Conservation (phyloP, 1,140 invertebrate genomes). For the Platorchestia sp. region DNA sequence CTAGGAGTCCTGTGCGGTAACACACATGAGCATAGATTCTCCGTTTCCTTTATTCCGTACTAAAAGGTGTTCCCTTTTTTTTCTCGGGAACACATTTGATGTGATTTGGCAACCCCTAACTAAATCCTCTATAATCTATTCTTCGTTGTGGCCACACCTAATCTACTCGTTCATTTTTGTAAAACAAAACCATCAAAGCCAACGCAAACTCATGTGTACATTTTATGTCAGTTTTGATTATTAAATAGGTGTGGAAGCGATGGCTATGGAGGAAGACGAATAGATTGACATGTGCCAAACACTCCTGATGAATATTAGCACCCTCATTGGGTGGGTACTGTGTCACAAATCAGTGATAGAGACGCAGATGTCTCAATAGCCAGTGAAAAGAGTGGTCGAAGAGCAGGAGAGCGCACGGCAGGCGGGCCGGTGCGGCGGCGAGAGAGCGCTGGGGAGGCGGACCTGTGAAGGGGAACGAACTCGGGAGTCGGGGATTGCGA, state of each 20-base stretch:
- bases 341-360: background rate
- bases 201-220: background rate
- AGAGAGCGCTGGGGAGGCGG: background rate
- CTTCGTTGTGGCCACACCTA: background rate
- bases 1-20: too few species aligned
- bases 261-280: background rate
- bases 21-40: too few species aligned
- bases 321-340: background rate
- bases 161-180: background rate
- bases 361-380: background rate
- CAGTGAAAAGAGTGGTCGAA: slow-evolving; percentile 9
- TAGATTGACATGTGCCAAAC: background rate
- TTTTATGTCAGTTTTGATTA: background rate
- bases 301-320: background rate
- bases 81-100: too few species aligned
- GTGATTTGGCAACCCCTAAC: too few species aligned
- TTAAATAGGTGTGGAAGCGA: background rate
- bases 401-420: background rate
- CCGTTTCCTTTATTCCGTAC: too few species aligned
- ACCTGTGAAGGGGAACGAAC: background rate
- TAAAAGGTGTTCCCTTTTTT: too few species aligned
- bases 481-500: slow-evolving; percentile 28
- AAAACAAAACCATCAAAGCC: background rate
- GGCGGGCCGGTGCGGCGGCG: background rate
- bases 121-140: too few species aligned